These are phyloP conservation scores for Diarsia dahlii DNA, from an alignment of 2,888 invertebrate species.

Conservation along the genomic window DNA sequence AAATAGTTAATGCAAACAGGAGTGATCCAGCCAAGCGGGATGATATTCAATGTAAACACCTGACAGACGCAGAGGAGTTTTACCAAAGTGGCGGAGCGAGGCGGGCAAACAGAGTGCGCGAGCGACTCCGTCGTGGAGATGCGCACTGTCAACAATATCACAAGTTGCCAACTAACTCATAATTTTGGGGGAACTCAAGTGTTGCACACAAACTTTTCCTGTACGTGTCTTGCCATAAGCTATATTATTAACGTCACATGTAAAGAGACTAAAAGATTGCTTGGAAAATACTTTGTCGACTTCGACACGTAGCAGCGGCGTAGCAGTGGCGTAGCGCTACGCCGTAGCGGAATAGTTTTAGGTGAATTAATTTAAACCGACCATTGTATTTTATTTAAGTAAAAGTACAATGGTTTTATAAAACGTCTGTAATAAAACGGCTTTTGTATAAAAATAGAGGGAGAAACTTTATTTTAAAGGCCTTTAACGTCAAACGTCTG, in stretches of 20 bases:
- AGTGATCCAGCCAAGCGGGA: conserved; percentile 70
- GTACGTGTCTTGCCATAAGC: not conserved
- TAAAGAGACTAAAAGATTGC: not conserved
- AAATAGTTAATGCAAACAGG: conserved; percentile 74
- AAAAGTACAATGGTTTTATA: not conserved
- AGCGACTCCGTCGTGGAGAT: conserved; percentile 45
- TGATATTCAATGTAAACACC: conserved; percentile 84
- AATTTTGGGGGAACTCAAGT: conserved; percentile 26
- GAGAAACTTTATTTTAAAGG: not conserved
- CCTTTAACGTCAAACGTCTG: not conserved
- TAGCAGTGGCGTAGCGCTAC: not conserved
- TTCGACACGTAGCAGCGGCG: not conserved
- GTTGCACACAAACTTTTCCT: not conserved
- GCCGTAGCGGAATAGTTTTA: not conserved
- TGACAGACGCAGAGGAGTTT: conserved; percentile 83
- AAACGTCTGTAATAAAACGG: not conserved
- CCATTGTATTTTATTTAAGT: not conserved
- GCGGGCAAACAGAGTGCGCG: conserved; percentile 73
- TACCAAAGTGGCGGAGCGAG: conserved; percentile 77
- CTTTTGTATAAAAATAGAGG: not conserved
- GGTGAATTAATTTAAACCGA: not conserved
- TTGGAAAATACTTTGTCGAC: not conserved
- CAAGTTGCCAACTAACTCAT: conserved; percentile 40
- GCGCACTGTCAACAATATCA: conserved; percentile 53
- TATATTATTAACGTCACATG: not conserved